These are phyloP conservation scores for Pleuronectes platessa DNA, from an alignment of 2,113 vertebrate species.

Conservation along the genomic window DNA sequence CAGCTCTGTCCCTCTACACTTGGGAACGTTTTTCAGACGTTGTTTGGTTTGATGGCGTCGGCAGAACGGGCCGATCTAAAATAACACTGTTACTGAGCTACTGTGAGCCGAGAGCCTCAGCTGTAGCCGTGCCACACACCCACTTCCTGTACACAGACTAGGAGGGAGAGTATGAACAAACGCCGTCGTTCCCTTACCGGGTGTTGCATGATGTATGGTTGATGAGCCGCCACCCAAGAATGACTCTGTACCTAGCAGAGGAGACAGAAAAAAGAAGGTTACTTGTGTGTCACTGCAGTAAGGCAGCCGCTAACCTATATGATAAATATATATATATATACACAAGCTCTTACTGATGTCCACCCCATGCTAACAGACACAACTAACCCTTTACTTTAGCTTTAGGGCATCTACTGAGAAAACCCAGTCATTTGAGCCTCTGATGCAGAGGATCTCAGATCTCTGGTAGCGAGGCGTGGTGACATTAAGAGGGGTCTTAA, in stretches of 20 bases:
- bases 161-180: background rate
- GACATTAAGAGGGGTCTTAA: background rate
- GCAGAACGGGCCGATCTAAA: conserved; percentile 56
- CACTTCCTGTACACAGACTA: conserved; percentile 63
- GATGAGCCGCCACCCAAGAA: conserved; percentile 98
- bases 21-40: conserved; percentile 47
- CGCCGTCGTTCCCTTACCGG: conserved; percentile 86
- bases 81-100: conserved; percentile 28
- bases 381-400: background rate
- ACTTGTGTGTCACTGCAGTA: background rate
- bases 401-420: background rate
- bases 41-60: conserved; percentile 49
- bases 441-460: background rate
- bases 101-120: conserved; percentile 44
- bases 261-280: conserved; percentile 33
- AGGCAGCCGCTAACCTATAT: too few relatives aligned
- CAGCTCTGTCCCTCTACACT: conserved; percentile 23
- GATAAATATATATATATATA: background rate
- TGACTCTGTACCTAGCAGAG: conserved; percentile 92
- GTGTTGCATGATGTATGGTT: conserved; percentile 98
- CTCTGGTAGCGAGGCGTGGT: background rate
- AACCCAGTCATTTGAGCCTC: background rate
- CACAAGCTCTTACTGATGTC: background rate
- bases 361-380: background rate
- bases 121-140: conserved; percentile 44